Conservation (phyloP, 2,888 invertebrate species). For the Ochropleura plecta region DNA sequence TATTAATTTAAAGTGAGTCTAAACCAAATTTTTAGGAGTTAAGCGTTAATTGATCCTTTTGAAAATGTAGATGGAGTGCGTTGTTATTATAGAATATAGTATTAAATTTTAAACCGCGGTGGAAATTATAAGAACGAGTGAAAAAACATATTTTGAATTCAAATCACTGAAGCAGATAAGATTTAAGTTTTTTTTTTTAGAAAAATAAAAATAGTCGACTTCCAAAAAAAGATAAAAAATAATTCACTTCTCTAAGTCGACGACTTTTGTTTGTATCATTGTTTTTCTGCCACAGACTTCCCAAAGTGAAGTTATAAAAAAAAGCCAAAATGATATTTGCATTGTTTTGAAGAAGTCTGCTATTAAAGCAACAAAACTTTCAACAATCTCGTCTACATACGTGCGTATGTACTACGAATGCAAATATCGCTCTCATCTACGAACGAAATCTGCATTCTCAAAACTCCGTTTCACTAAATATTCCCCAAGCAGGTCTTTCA, state of each 20-base stretch:
- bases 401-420: too few species aligned
- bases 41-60: slow-evolving; percentile 29
- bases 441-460: not conserved
- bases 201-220: too few species aligned
- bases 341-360: too few species aligned
- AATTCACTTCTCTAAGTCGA: too few species aligned
- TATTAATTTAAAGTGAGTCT: slow-evolving; percentile 62
- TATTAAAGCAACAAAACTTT: too few species aligned
- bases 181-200: too few species aligned
- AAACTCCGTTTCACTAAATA: slow-evolving; percentile 9
- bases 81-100: not conserved
- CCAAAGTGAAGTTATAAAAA: too few species aligned
- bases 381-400: too few species aligned
- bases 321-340: too few species aligned
- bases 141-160: not conserved
- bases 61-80: slow-evolving; percentile 5
- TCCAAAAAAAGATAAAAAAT: too few species aligned
- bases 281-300: too few species aligned
- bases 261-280: too few species aligned
- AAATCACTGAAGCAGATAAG: not conserved
- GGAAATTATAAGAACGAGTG: not conserved
- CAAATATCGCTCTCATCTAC: not conserved
- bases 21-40: slow-evolving; percentile 57
- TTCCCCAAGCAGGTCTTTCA: slow-evolving; percentile 29
- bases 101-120: not conserved